phyloP scores from a whole-genome alignment of 2,797 vertebrate species.

The Peromyscus eremicus region DNA sequence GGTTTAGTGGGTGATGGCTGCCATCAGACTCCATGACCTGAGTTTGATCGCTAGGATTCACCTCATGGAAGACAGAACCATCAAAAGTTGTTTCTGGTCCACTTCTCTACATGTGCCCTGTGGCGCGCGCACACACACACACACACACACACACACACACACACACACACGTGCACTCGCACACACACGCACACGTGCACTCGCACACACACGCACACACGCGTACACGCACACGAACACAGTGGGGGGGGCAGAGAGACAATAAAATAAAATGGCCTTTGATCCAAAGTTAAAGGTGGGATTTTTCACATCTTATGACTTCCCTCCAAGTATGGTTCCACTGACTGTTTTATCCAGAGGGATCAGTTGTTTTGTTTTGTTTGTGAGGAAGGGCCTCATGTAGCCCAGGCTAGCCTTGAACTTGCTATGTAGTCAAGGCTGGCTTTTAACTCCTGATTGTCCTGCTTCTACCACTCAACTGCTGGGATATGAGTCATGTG shows the following conservation, averaged over 20 bases:
- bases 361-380: neutral
- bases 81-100: neutral
- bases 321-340: neutral
- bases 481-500: neutral
- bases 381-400: neutral
- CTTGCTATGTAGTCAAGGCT: neutral
- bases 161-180: neutral
- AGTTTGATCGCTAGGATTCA: neutral
- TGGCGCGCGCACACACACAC: neutral
- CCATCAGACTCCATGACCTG: neutral
- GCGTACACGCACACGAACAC: no score
- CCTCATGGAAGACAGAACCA: neutral
- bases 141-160: neutral
- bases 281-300: neutral
- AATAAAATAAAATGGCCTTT: neutral
- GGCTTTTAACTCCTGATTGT: neutral
- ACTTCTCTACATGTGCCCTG: no score
- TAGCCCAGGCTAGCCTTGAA: neutral
- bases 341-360: neutral
- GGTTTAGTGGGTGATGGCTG: neutral
- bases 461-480: neutral
- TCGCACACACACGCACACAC: neutral
- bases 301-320: neutral
- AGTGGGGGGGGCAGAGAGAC: neutral
- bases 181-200: neutral